phyloP scores from a whole-genome alignment of 2,888 invertebrate species.

The Labia minor region DNA sequence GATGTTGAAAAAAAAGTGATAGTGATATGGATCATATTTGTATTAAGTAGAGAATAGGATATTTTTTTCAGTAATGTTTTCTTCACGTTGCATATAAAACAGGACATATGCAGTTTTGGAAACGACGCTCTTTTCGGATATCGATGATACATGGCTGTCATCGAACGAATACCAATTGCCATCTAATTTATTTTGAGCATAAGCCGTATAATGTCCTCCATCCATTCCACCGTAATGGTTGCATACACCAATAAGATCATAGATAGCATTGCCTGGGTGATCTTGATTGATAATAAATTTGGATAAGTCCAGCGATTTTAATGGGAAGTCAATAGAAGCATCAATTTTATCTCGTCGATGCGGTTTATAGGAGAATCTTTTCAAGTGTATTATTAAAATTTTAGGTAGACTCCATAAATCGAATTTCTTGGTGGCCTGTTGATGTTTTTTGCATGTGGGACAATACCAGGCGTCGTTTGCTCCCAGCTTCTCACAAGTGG shows the following conservation, averaged over 20 bases:
- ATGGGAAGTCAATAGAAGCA: conserved; percentile 37
- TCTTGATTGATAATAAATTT: conserved; percentile 37
- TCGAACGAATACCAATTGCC: conserved; percentile 42
- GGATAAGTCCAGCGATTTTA: conserved; percentile 36
- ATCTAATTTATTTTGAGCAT: conserved; percentile 38
- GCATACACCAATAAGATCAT: conserved; percentile 43
- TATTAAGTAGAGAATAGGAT: too few species aligned
- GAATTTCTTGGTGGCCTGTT: conserved; percentile 48
- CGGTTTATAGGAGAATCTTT: conserved; percentile 46
- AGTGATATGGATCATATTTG: too few species aligned
- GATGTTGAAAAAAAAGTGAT: too few species aligned
- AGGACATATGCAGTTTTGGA: conserved; percentile 42
- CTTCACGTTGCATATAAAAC: conserved; percentile 35
- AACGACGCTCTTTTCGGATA: conserved; percentile 36
- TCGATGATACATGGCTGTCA: conserved; percentile 38
- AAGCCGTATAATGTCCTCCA: conserved; percentile 42
- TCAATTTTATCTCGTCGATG: conserved; percentile 47
- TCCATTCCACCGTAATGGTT: conserved; percentile 44
- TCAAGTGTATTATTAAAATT: conserved; percentile 46
- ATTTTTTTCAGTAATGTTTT: too few species aligned
- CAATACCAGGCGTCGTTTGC: conserved; percentile 48
- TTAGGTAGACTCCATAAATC: conserved; percentile 47
- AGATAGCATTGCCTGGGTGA: conserved; percentile 33
- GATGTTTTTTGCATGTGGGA: conserved; percentile 45
- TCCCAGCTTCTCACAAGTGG: conserved; percentile 43